Evolutionary conservation across 2,113 vertebrate genomes (phyloP).

Genomic region (Phaethon lepturus): DNA sequence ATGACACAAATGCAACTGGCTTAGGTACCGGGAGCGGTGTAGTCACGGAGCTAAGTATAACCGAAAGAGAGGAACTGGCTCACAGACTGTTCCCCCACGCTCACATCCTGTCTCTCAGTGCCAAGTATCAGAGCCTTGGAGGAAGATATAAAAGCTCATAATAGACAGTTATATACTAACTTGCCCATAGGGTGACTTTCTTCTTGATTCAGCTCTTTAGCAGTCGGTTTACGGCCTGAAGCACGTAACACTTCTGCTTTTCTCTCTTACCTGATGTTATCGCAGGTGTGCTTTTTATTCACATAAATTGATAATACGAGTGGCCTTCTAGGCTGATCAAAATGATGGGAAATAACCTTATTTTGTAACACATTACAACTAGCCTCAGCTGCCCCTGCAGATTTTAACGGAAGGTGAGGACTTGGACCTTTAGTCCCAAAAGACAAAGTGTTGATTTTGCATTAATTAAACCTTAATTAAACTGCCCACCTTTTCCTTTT

Average conservation of each 20-base stretch:
- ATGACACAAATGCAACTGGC: conserved; percentile 9
- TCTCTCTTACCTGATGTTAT: background rate
- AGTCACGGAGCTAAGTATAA: conserved; percentile 47
- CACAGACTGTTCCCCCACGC: background rate
- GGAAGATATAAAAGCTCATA: conserved; percentile 7
- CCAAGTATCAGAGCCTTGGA: conserved; percentile 27
- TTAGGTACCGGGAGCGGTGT: background rate
- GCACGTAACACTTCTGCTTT: background rate
- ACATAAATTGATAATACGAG: background rate
- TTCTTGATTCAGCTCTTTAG: background rate
- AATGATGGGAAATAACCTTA: background rate
- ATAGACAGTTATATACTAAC: background rate
- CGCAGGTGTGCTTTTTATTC: background rate
- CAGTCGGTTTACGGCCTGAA: background rate
- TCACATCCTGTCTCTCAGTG: conserved; percentile 37
- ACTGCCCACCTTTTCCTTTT: background rate
- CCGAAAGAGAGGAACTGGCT: conserved; percentile 35
- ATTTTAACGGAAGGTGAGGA: background rate
- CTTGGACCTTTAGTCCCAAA: background rate
- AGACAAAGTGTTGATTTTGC: background rate
- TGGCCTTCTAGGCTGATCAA: background rate
- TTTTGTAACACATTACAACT: background rate
- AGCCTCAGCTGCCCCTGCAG: background rate
- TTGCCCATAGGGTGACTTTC: conserved; percentile 20
- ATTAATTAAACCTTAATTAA: background rate